These are phyloP conservation scores for Tokudaia muenninki DNA, from an alignment of 2,797 vertebrate species.

Conservation along the genomic window DNA sequence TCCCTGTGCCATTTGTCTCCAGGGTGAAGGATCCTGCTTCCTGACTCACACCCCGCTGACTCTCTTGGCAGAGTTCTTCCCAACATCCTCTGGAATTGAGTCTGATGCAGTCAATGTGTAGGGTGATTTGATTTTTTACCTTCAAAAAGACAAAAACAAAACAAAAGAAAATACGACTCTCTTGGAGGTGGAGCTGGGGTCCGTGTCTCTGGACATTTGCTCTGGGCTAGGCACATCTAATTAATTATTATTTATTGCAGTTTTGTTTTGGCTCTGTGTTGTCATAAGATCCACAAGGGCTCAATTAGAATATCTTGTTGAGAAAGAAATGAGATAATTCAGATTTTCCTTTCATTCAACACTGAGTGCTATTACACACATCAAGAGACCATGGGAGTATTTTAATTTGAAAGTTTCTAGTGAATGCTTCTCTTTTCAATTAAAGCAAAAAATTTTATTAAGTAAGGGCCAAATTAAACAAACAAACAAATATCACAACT, in stretches of 20 bases:
- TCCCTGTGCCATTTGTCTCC: not conserved
- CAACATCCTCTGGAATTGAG: not conserved
- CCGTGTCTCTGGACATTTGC: constrained; percentile 20
- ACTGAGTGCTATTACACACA: not conserved
- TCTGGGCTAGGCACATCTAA: not conserved
- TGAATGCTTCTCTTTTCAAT: constrained; percentile 40
- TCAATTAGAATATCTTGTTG: constrained; percentile 39
- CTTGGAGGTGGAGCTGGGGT: not conserved
- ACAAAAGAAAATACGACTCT: not conserved
- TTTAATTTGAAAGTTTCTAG: constrained; percentile 26
- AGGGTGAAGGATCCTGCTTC: not conserved
- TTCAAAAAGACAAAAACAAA: constrained; percentile 1
- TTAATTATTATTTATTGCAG: not conserved
- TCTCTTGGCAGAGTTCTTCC: not conserved
- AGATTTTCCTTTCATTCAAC: constrained; percentile 6
- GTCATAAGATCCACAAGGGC: not conserved
- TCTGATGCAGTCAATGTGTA: not conserved
- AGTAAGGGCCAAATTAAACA: not conserved
- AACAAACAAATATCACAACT: not conserved
- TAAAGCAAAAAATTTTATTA: not conserved
- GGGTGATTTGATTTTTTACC: not conserved
- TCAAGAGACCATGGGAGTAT: not conserved
- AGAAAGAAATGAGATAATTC: constrained; percentile 26
- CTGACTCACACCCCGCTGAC: not conserved
- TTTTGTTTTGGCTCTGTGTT: not conserved